Conservation (phyloP, 2,797 vertebrate genomes). For the Halcyon smyrnensis region DNA sequence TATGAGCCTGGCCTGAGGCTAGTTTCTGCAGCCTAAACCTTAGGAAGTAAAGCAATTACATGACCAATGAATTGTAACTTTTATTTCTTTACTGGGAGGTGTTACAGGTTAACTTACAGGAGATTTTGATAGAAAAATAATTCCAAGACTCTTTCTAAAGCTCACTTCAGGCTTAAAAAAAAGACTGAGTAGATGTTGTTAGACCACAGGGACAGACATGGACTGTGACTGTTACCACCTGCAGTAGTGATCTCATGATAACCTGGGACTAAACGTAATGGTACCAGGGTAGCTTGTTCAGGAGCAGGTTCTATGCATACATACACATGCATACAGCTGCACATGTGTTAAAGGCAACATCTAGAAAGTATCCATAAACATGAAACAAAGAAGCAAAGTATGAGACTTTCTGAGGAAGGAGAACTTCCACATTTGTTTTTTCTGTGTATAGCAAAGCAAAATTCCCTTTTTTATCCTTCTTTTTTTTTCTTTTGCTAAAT, state of each 20-base stretch:
- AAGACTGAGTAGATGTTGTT: neutral
- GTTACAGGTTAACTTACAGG: neutral
- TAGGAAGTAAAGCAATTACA: neutral
- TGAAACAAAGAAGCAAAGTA: neutral
- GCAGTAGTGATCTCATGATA: neutral
- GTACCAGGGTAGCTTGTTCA: neutral
- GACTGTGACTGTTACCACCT: neutral
- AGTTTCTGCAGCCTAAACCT: neutral
- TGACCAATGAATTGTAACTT: neutral
- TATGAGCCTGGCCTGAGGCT: neutral
- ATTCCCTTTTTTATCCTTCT: rapidly evolving
- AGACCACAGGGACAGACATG: neutral
- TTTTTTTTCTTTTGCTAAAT: neutral
- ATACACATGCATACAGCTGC: rapidly evolving
- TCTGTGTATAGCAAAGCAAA: neutral
- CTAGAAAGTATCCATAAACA: neutral
- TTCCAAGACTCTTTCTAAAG: neutral
- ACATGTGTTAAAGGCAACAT: neutral
- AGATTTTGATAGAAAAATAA: neutral
- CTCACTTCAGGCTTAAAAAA: neutral
- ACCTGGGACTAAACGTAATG: neutral
- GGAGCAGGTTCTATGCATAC: neutral
- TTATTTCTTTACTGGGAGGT: neutral
- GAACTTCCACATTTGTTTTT: neutral
- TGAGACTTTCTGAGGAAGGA: neutral